phyloP scores from a whole-genome alignment of 2,797 vertebrate genomes.

The Darevskia mixta region DNA sequence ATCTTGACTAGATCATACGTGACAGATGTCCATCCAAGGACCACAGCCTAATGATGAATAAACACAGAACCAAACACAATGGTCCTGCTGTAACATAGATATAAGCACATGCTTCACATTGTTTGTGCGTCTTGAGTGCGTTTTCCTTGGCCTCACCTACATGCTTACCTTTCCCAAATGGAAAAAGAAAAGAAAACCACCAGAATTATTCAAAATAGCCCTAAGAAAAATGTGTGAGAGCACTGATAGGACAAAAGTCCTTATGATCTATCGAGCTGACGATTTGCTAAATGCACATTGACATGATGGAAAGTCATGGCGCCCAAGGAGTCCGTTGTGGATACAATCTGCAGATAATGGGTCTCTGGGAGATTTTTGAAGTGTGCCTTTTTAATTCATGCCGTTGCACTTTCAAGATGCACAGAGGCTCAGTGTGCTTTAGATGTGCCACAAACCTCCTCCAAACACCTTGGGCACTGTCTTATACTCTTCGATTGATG shows the following conservation, averaged over 20 bases:
- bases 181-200: not conserved
- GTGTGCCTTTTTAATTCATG: constrained; percentile 37
- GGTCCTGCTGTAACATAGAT: not conserved
- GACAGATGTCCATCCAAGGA: too few species aligned
- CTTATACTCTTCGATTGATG: constrained; percentile 69
- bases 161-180: not conserved
- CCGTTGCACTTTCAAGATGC: constrained; percentile 44
- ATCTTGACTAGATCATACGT: too few species aligned
- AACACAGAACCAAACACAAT: not conserved
- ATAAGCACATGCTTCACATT: rapidly evolving
- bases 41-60: too few species aligned
- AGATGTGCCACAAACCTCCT: constrained; percentile 60
- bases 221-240: not conserved
- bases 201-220: constrained; percentile 3
- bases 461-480: constrained; percentile 73
- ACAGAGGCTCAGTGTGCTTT: constrained; percentile 41
- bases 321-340: constrained; percentile 8
- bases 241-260: not conserved
- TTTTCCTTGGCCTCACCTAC: not conserved
- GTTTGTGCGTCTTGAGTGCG: not conserved
- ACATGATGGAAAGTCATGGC: not conserved
- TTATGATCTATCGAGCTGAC: not conserved
- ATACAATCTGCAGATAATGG: constrained; percentile 14
- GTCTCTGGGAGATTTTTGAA: constrained; percentile 54
- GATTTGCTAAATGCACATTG: not conserved